Percentiles rank a stretch among this genome's conserved stretches.
Evolutionary conservation across 2,113 vertebrate species (phyloP).

Genomic region (Poeciliopsis retropinna): DNA sequence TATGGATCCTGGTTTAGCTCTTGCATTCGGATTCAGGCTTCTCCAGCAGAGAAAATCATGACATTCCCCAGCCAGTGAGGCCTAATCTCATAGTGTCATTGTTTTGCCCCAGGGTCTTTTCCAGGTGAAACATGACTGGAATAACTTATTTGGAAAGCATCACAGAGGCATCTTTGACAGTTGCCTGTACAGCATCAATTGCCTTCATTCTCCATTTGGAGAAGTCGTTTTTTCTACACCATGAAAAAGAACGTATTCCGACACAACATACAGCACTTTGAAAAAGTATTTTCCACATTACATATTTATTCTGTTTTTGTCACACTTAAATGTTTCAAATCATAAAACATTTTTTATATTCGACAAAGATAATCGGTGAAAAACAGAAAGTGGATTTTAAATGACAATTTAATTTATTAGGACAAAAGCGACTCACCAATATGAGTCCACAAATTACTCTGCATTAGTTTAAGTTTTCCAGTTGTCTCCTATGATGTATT

Average conservation of each 20-base stretch:
- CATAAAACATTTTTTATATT: neutral
- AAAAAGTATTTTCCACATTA: neutral
- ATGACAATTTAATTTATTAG: neutral
- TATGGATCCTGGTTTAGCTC: neutral
- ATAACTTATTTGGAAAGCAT: constrained; percentile 3
- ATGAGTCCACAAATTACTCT: neutral
- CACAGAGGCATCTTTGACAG: constrained; percentile 9
- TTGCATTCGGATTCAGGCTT: neutral
- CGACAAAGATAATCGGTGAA: too few relatives aligned
- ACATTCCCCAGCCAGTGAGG: neutral
- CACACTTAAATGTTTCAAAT: neutral
- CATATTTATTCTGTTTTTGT: neutral
- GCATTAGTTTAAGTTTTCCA: neutral
- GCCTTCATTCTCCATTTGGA: neutral
- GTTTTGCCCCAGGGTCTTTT: constrained; percentile 2
- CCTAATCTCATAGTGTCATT: neutral
- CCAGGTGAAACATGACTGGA: neutral
- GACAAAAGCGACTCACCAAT: neutral
- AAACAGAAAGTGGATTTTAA: neutral
- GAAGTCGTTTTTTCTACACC: neutral
- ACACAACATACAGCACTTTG: neutral
- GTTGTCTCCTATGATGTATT: neutral
- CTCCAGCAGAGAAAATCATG: neutral
- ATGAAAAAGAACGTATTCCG: too few relatives aligned
- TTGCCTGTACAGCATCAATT: neutral